phyloP scores from a whole-genome alignment of 2,113 vertebrate species.

The Hippocampus comes region DNA sequence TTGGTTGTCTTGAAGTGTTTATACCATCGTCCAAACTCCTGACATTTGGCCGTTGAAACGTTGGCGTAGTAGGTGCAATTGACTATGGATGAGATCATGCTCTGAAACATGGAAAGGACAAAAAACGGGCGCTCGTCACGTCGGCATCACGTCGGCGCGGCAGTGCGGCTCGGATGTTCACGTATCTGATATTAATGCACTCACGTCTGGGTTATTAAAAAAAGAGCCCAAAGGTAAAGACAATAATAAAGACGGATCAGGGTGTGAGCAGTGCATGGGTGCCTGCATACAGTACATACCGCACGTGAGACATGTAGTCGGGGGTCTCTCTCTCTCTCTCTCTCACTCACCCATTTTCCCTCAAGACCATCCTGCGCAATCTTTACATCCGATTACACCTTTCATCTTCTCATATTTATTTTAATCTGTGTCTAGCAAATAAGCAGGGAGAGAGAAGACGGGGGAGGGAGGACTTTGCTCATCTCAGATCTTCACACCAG shows the following conservation, averaged over 20 bases:
- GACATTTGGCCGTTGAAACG: constrained; percentile 97
- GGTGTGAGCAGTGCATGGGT: constrained; percentile 31
- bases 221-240: constrained; percentile 67
- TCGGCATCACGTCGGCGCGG: constrained; percentile 37
- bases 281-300: not conserved
- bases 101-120: constrained; percentile 56
- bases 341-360: constrained; percentile 48
- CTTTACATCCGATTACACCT: constrained; percentile 73
- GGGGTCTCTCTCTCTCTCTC: constrained; percentile 32
- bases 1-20: constrained; percentile 98
- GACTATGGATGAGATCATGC: constrained; percentile 99
- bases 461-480: constrained; percentile 34
- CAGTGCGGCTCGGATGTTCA: constrained; percentile 61
- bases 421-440: constrained; percentile 66
- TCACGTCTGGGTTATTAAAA: constrained; percentile 69
- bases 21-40: constrained; percentile 98
- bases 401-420: constrained; percentile 73
- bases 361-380: constrained; percentile 61
- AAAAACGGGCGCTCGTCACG: constrained; percentile 56
- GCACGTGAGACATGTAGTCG: constrained; percentile 23
- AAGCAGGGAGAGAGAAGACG: constrained; percentile 45
- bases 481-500: constrained; percentile 38
- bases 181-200: constrained; percentile 68
- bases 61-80: constrained; percentile 99
- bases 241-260: constrained; percentile 68